A percentile compares a stretch with the other conserved stretches of the same genome.
Evolutionary conservation across 2,113 vertebrate genomes (phyloP).

Genomic region (Apeltes quadracus): DNA sequence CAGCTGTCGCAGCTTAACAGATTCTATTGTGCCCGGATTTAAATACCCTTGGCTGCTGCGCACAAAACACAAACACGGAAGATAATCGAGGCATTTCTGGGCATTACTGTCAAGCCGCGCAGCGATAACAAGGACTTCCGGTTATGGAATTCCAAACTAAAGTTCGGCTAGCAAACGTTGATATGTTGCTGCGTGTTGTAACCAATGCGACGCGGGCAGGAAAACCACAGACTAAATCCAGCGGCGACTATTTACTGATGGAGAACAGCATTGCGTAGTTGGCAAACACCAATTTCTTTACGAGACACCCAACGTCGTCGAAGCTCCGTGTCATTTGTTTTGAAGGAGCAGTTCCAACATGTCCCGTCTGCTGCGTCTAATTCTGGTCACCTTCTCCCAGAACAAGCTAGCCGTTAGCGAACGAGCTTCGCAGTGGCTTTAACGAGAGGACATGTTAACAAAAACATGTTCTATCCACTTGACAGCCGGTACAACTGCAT

Average conservation of each 20-base stretch:
- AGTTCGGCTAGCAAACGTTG: not conserved
- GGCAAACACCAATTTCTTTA: no score
- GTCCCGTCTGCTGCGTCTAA: not conserved
- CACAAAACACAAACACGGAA: conserved; percentile 70
- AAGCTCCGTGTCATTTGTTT: not conserved
- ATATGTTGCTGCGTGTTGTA: accelerated
- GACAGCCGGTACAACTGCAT: not conserved
- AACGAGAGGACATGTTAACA: conserved; percentile 46
- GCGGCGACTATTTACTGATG: not conserved
- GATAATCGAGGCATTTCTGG: conserved; percentile 40
- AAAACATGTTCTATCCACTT: conserved; percentile 20
- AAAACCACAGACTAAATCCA: accelerated
- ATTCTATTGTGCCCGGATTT: conserved; percentile 22
- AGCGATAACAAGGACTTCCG: conserved; percentile 14
- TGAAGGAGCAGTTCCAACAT: not conserved
- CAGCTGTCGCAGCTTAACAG: not conserved
- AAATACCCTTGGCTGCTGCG: conserved; percentile 48
- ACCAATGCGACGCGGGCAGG: accelerated
- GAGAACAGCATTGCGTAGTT: no score
- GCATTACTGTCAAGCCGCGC: not conserved
- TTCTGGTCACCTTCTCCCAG: not conserved
- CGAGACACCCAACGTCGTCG: no score
- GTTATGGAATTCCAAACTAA: conserved; percentile 29
- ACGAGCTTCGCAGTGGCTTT: conserved; percentile 29
- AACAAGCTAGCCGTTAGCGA: conserved; percentile 66